These are phyloP conservation scores for Hesperophylax magnus DNA, from an alignment of 1,140 invertebrate genomes.

Conservation along the genomic window DNA sequence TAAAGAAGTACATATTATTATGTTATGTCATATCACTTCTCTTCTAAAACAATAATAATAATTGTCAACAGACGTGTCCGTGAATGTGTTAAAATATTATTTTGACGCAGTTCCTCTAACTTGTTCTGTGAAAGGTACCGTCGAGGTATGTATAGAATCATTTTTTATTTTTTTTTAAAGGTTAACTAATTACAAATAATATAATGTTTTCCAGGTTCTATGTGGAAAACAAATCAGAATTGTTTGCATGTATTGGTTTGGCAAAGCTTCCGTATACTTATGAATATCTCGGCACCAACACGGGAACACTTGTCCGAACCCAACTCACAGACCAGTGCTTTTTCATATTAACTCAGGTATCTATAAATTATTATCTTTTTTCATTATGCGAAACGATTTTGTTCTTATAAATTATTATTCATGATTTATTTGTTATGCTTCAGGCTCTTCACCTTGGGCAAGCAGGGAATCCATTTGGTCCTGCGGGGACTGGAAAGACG, in stretches of 20 bases:
- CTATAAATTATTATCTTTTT: background rate
- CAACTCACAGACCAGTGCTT: constrained; percentile 96
- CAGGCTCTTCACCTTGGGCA: constrained; percentile 94
- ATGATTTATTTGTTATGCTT: background rate
- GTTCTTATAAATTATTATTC: background rate
- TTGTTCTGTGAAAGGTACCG: no score
- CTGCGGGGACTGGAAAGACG: constrained; percentile 97
- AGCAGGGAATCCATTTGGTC: constrained; percentile 99
- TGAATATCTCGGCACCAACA: constrained; percentile 95
- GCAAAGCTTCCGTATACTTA: constrained; percentile 96
- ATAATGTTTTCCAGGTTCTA: constrained; percentile 69
- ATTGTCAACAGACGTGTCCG: no score
- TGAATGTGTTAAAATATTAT: no score
- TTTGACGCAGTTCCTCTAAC: no score
- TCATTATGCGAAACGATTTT: background rate
- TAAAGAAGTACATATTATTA: no score
- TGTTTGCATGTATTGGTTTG: constrained; percentile 84
- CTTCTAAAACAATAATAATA: no score
- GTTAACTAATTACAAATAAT: no score
- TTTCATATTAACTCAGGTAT: constrained; percentile 91
- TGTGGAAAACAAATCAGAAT: constrained; percentile 69
- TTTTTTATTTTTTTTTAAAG: no score
- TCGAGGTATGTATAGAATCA: no score
- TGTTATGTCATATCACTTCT: no score
- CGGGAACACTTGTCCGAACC: constrained; percentile 92